Evolutionary conservation across 2,888 invertebrate species (phyloP).

Genomic region (Dolichopus griseipennis): DNA sequence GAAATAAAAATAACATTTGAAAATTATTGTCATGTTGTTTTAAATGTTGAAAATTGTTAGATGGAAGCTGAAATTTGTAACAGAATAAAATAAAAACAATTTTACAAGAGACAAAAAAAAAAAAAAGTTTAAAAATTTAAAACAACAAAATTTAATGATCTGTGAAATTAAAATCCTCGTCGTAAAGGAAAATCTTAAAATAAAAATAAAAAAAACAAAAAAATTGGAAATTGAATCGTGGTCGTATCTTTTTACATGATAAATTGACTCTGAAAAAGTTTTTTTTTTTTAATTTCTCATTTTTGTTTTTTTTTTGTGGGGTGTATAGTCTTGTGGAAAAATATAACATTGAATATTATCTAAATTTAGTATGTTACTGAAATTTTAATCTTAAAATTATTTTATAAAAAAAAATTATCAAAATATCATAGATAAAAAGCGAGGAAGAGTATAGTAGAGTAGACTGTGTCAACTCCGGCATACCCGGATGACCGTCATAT

Average conservation of each 20-base stretch:
- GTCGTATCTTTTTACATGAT: slow-evolving; percentile 4
- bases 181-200: too few species aligned
- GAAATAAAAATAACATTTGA: not conserved
- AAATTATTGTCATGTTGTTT: not conserved
- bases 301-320: too few species aligned
- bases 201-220: not conserved
- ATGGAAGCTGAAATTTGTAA: not conserved
- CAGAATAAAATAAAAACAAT: not conserved
- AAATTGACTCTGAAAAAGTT: not conserved
- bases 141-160: not conserved
- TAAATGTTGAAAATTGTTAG: not conserved
- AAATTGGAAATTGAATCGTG: not conserved
- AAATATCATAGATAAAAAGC: too few species aligned
- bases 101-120: not conserved
- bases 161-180: slow-evolving; percentile 1
- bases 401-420: too few species aligned
- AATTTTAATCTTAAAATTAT: too few species aligned
- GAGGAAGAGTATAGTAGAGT: too few species aligned
- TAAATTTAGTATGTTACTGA: too few species aligned
- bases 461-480: too few species aligned
- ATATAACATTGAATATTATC: too few species aligned
- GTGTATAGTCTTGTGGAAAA: too few species aligned
- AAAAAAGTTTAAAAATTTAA: not conserved
- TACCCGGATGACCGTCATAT: too few species aligned
- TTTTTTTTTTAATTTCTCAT: too few species aligned